These are phyloP conservation scores for Heliconius nattereri DNA, from an alignment of 1,140 invertebrate species.

Conservation along the genomic window DNA sequence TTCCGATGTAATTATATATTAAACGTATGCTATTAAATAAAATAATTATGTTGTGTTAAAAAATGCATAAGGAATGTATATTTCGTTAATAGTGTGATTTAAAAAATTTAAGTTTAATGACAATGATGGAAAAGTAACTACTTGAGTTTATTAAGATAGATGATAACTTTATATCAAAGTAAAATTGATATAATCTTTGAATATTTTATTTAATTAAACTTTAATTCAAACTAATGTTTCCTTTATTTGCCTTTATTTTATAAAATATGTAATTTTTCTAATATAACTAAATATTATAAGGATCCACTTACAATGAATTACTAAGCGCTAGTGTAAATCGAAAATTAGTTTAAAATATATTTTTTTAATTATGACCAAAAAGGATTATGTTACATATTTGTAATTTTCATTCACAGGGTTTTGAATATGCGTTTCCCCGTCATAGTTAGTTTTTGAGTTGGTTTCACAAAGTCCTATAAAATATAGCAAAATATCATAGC, in stretches of 20 bases:
- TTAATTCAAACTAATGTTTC: neutral
- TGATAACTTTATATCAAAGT: constrained; percentile 16
- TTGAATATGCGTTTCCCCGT: no score
- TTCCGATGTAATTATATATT: neutral
- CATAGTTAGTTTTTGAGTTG: no score
- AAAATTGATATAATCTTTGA: constrained; percentile 27
- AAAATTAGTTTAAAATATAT: neutral
- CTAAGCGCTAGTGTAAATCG: neutral
- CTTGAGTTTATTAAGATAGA: neutral
- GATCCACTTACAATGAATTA: no score
- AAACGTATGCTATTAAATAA: neutral
- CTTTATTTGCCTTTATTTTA: neutral
- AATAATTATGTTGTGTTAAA: constrained; percentile 3
- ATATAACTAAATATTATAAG: no score
- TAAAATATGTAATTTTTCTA: no score
- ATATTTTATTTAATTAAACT: constrained; percentile 15
- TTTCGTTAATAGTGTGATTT: constrained; percentile 12
- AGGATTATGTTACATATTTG: no score
- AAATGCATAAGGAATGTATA: neutral
- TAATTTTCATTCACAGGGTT: no score
- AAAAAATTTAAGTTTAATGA: neutral
- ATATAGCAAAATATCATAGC: no score
- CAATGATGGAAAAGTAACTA: neutral
- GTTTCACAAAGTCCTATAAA: no score
- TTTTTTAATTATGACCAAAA: no score